Evolutionary conservation across 2,888 invertebrate genomes (phyloP), one percentile per base, ranked within the genome.

Genomic region (Torymus auratus): DNA sequence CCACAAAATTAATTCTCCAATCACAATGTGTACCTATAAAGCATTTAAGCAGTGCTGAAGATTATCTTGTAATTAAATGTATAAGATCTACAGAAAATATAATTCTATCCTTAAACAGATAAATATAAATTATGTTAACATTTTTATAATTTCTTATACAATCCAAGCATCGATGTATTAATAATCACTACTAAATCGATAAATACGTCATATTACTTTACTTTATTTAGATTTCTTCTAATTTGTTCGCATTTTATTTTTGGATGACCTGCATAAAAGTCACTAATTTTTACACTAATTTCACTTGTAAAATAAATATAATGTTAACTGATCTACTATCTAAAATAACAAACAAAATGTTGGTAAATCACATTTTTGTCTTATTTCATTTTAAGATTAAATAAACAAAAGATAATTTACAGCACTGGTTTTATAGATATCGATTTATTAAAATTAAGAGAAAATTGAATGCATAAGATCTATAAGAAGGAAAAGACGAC

Each of bases 31-130:
- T 62, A 68, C 73, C 23, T 67, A 62, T 77, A 64, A 69, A 67
- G 58, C 41, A 60, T 58, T 68, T 28, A 72, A 77, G 28, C 67
- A 77, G 77, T 76, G 68, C 68, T 81, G 72, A 68, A 77, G 15
- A 77, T 77, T 81, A 77, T 55, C 70, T 75, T 68, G 17, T 23
- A 71, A 3, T 11, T 55, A 61, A 2, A 55, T 12, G 28, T 62
- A 12, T 62, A 77, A 52, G 50, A 20, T 65, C 52, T 67, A 15
- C 14, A 20, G 12, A 12, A 52, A 53, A n/a, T 41, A 67, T 52
- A 15, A 0, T 67, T 67, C 11, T 23, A 55, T 56, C 58, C 58
- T 52, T 56, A 28, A 50, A 56, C 20, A 55, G 28, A 12, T 28
- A n/a, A 55, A 11, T 62, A 23, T 28, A n/a, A 17, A 23, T 53